Evolutionary conservation across 2,888 invertebrate species (phyloP), one percentile per base, ranked within the genome.

Genomic region (Drosophila rellima): DNA sequence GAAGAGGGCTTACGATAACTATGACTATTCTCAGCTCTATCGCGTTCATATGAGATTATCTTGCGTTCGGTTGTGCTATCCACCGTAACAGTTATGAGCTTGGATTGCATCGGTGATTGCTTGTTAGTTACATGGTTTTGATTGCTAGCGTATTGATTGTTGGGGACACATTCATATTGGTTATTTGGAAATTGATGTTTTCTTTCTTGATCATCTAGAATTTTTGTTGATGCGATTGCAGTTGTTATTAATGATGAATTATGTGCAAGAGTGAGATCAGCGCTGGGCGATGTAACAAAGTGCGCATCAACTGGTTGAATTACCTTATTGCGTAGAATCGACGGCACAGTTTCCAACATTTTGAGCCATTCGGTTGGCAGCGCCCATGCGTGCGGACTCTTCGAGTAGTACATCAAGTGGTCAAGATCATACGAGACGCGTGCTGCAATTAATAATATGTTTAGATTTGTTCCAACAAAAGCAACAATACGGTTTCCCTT

Each of bases 261-360:
- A 70, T 69, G 82, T 82, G 81, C 80, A 68, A 63, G 51, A 56
- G 70, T 78, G 66, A 62, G 60, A 51, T 72, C 63, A 68, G 69
- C 65, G 73, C 72, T 74, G 44, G 55, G 17, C 74, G 81, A 65
- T 57, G 74, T 61, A 31, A 39, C 59, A 11, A 42, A 47, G 47
- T 63, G 45, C 47, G 40, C 47, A 44, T 78, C 83, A 62, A 67
- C 20, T 50, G 65, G 47, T 33, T 63, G 74, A 78, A 76, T 92
- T 93, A 93, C 93, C 93, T 93, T 93, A 84, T 92, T 92, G 80
- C 92, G 92, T 70, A 92, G 71, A 76, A 93, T 91, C 74, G 91
- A 83, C 74, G 92, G 92, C 68, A 85, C 83, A 68, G 87, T 90
- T 66, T 92, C 91, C 70, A 89, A 76, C 62, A 93, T 93, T 72